Conservation (phyloP, 2,797 vertebrate genomes). For the Muraenolepis orangiensis region DNA sequence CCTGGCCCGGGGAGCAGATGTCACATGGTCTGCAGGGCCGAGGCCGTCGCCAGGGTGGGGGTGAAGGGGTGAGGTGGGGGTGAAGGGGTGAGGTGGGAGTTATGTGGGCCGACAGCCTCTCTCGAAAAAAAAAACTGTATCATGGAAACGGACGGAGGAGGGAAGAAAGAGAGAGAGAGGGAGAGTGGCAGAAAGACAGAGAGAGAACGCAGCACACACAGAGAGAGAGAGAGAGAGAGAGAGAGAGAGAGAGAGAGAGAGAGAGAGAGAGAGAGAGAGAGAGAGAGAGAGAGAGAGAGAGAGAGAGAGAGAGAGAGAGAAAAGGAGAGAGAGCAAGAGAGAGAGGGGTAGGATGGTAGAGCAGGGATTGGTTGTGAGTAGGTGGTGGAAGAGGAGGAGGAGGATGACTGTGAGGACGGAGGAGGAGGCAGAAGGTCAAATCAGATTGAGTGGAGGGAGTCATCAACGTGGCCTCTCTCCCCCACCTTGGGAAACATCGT, state of each 20-base stretch:
- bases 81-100: constrained; percentile 50
- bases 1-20: constrained; percentile 72
- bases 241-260: not conserved
- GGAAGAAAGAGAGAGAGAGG: not conserved
- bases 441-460: constrained; percentile 45
- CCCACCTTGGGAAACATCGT: constrained; percentile 34
- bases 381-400: constrained; percentile 31
- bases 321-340: not conserved
- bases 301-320: not conserved
- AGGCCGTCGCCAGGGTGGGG: constrained; percentile 30
- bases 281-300: not conserved
- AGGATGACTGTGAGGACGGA: constrained; percentile 23
- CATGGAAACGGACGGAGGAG: constrained; percentile 30
- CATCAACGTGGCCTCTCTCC: constrained; percentile 30
- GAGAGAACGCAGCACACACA: not conserved
- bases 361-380: not conserved
- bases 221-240: constrained; percentile 1
- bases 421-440: constrained; percentile 40
- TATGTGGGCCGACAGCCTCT: constrained; percentile 69
- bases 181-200: not conserved
- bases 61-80: not conserved
- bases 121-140: not conserved
- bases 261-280: not conserved
- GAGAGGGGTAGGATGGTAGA: not conserved
- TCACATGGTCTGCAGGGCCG: constrained; percentile 74